Percentiles rank a stretch among this genome's conserved stretches.
Conservation (phyloP, 2,888 invertebrate genomes). For the Thysanoteuthis rhombus region DNA sequence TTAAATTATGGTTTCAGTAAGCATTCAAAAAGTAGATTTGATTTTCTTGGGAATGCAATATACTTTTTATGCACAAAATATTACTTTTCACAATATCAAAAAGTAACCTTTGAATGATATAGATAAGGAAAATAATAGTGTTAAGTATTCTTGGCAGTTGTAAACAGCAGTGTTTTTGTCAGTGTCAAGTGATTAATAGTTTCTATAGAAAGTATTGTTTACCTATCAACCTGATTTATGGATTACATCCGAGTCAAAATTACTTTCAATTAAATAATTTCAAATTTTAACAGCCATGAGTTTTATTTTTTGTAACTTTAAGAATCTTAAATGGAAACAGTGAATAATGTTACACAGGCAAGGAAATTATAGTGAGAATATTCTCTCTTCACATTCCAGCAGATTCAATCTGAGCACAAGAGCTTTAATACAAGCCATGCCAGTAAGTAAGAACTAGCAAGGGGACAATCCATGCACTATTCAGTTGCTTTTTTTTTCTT, state of each 20-base stretch:
- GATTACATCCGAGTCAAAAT: not conserved
- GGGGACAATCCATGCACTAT: not conserved
- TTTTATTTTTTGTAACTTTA: not conserved
- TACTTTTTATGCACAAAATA: too few species aligned
- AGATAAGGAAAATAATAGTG: too few species aligned
- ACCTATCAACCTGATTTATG: not conserved
- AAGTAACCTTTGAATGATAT: too few species aligned
- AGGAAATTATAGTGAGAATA: not conserved
- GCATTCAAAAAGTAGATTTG: too few species aligned
- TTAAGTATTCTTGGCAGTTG: not conserved
- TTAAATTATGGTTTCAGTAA: too few species aligned
- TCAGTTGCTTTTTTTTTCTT: not conserved
- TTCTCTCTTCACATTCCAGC: constrained; percentile 12
- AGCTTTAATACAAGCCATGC: constrained; percentile 12
- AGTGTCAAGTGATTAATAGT: not conserved
- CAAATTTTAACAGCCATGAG: not conserved
- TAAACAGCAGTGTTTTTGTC: not conserved
- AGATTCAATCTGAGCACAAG: not conserved
- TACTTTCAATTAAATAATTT: not conserved
- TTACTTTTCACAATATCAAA: too few species aligned
- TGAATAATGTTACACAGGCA: not conserved
- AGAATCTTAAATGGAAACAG: not conserved
- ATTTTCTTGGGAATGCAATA: too few species aligned
- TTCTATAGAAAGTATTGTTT: not conserved
- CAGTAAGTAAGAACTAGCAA: not conserved